Percentiles rank a stretch among this genome's conserved stretches.
These are phyloP conservation scores for Salmo trutta DNA, from an alignment of 2,797 vertebrate species.

Conservation along the genomic window DNA sequence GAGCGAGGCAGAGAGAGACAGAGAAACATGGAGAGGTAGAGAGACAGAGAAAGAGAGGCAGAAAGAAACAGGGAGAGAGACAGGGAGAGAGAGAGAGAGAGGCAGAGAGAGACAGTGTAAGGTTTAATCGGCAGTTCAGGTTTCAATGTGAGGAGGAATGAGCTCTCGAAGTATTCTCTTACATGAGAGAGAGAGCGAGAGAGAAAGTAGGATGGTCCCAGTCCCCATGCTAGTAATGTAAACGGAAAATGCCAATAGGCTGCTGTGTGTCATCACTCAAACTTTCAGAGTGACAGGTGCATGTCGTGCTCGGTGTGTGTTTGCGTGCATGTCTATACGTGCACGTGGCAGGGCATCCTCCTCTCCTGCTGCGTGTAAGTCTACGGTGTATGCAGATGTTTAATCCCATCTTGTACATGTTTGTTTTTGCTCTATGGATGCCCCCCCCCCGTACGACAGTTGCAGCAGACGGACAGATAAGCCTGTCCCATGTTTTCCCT, in stretches of 20 bases:
- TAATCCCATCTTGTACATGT: constrained; percentile 42
- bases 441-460: background rate
- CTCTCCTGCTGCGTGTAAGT: background rate
- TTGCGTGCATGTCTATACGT: background rate
- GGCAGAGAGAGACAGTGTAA: constrained; percentile 5
- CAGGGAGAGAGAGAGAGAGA: constrained; percentile 4
- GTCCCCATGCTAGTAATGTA: constrained; percentile 7
- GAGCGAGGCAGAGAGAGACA: no score
- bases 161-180: constrained; percentile 42
- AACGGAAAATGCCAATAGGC: background rate
- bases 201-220: constrained; percentile 1
- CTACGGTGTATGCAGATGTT: constrained; percentile 49
- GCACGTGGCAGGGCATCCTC: background rate
- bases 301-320: background rate
- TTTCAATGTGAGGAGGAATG: constrained; percentile 51
- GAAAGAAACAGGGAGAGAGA: background rate
- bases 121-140: constrained; percentile 40
- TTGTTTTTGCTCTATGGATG: background rate
- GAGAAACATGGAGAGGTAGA: background rate
- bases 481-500: constrained; percentile 15
- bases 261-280: background rate
- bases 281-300: background rate
- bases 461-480: constrained; percentile 54
- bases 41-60: constrained; percentile 2
- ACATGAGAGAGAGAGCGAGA: constrained; percentile 22